Evolutionary conservation across 2,797 vertebrate genomes (phyloP), one percentile per base, ranked within the genome.

Genomic region (Pitangus sulphuratus): DNA sequence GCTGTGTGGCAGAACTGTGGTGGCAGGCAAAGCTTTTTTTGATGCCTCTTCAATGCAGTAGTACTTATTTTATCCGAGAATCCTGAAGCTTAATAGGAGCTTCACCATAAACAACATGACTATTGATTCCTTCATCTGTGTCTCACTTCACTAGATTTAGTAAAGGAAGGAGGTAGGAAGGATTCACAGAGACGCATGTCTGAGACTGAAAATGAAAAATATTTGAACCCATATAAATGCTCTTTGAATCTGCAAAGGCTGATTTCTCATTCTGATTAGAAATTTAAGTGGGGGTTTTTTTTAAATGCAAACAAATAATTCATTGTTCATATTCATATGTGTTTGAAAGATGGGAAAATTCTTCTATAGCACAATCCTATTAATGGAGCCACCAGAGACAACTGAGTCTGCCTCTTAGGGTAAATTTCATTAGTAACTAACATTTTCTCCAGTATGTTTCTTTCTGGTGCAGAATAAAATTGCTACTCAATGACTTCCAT

Each of bases 401-500:
- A 70, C 61, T 6, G 44, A 79, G 56, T 35, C 83, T 62, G 28
- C 44, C 42, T 79, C 37, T 39, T 86, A 17, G 44, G 78, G 45
- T 91, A 90, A 66, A 95, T 93, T 95, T 91, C 70, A 66, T 94
- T 87, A 76, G 70, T 82, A 93, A 64, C 77, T 96, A 79, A 28
- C 12, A 16, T 90, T 84, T 89, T 89, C 83, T 80, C 39, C 50
- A 71, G 24, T 57, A 25, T 71, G 16, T 79, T 58, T 93, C 45
- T 53, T 90, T 94, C 78, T 91, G 44, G 17, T 88, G 44, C 58
- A 82, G 61, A 54, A 60, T 42, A 86, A 90, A 88, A 91, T 57
- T 82, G 74, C 66, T 84, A 14, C 65, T 66, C 76, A 95, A 90
- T 79, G 12, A 40, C 62, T 93, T 84, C 33, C 37, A 31, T 92